A percentile compares a stretch with the other conserved stretches of the same genome.
Evolutionary conservation across 1,140 invertebrate genomes (phyloP).

Genomic region (Calephelis nemesis): DNA sequence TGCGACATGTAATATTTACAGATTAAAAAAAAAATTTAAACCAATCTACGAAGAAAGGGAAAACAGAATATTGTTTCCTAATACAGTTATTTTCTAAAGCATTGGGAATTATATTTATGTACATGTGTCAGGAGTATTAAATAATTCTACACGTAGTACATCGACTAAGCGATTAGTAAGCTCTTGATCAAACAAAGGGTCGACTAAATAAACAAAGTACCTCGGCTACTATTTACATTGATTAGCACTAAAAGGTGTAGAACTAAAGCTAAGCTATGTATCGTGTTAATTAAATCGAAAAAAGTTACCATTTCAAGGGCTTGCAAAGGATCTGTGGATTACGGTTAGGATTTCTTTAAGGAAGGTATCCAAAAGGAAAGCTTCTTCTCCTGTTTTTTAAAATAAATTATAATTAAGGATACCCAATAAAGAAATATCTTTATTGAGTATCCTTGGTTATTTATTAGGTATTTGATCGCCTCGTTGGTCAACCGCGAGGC

Average conservation of each 20-base stretch:
- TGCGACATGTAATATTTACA: too few relatives aligned
- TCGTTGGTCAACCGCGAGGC: too few relatives aligned
- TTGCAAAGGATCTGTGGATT: slow-evolving; percentile 18
- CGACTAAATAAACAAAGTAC: background rate
- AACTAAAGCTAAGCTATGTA: slow-evolving; percentile 25
- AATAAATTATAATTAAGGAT: background rate
- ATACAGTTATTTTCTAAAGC: slow-evolving; percentile 5
- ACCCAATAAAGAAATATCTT: too few relatives aligned
- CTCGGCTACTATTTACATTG: slow-evolving; percentile 12
- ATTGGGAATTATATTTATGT: background rate
- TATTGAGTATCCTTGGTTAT: too few relatives aligned
- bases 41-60: background rate
- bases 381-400: background rate
- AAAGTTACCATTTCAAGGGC: slow-evolving; percentile 19
- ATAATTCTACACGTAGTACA: background rate
- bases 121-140: background rate
- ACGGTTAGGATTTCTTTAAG: slow-evolving; percentile 2
- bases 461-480: too few relatives aligned
- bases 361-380: slow-evolving; percentile 12
- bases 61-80: background rate
- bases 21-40: too few relatives aligned
- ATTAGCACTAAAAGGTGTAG: slow-evolving; percentile 21
- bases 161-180: slow-evolving; percentile 22
- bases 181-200: slow-evolving; percentile 9
- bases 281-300: slow-evolving; percentile 17